A percentile compares a stretch with the other conserved stretches of the same genome.
These are phyloP conservation scores for Silurus glanis DNA, from an alignment of 2,113 vertebrate species.

Conservation along the genomic window DNA sequence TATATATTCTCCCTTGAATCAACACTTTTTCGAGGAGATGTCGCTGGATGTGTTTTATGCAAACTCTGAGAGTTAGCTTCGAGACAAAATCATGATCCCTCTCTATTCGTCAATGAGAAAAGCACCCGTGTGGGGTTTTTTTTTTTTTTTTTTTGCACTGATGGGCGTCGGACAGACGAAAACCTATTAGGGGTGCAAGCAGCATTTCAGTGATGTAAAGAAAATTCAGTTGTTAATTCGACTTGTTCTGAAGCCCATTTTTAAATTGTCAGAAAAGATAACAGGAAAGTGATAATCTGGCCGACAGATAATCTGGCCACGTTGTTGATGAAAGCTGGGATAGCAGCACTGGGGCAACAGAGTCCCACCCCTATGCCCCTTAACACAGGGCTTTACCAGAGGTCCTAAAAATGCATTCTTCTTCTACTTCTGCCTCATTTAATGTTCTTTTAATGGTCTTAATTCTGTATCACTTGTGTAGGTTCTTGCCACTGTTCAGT, in stretches of 20 bases:
- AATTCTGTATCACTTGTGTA: conserved; percentile 62
- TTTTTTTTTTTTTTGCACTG: background rate
- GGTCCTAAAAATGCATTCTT: conserved; percentile 71
- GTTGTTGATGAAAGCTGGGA: conserved; percentile 67
- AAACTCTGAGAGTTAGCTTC: background rate
- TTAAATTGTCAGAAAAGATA: background rate
- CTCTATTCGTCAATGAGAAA: conserved; percentile 1
- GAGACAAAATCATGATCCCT: background rate
- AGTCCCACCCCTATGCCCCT: conserved; percentile 24
- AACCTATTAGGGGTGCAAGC: conserved; percentile 1
- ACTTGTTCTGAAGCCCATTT: background rate
- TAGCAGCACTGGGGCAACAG: conserved; percentile 75
- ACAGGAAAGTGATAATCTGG: conserved; percentile 20
- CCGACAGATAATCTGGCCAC: conserved; percentile 46
- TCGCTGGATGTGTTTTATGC: background rate
- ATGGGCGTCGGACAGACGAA: conserved; percentile 5
- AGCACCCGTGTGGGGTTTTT: background rate
- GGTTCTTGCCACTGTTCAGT: conserved; percentile 86
- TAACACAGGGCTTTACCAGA: conserved; percentile 68
- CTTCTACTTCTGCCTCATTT: background rate
- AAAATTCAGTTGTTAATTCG: conserved; percentile 1
- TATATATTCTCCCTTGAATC: conserved; percentile 30
- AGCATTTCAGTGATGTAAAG: background rate
- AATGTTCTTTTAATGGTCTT: conserved; percentile 76
- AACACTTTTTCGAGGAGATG: background rate